Evolutionary conservation across 1,140 invertebrate species (phyloP).

Genomic region (Agrypnia vestita): DNA sequence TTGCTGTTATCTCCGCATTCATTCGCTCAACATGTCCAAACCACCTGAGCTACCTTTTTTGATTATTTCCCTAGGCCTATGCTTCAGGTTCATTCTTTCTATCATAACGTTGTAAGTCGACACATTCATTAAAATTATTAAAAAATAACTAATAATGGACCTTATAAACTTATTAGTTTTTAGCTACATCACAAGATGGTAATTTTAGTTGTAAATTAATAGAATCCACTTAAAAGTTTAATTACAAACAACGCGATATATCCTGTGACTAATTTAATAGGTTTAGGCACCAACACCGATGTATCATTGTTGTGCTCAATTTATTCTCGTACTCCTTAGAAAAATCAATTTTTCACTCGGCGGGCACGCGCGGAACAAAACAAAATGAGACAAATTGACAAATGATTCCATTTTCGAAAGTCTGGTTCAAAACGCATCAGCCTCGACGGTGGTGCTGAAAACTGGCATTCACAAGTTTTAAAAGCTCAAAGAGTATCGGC

Average conservation of each 20-base stretch:
- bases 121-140: too few species aligned
- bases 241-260: neutral
- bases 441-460: neutral
- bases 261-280: neutral
- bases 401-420: conserved; percentile 46
- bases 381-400: conserved; percentile 50
- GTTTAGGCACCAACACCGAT: neutral
- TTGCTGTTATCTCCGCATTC: too few species aligned
- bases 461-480: conserved; percentile 6
- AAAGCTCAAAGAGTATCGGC: neutral
- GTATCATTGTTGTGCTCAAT: conserved; percentile 22
- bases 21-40: too few species aligned
- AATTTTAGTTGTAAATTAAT: too few species aligned
- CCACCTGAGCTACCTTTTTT: too few species aligned
- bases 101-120: too few species aligned
- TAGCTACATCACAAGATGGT: too few species aligned
- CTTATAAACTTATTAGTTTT: too few species aligned
- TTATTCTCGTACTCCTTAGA: conserved; percentile 34
- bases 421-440: conserved; percentile 28
- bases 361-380: conserved; percentile 17
- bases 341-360: conserved; percentile 37
- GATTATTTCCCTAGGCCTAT: too few species aligned
- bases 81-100: too few species aligned
- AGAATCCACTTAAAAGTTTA: neutral
- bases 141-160: too few species aligned